Evolutionary conservation across 2,797 vertebrate genomes (phyloP), one percentile per base, ranked within the genome.

Genomic region (Erpetoichthys calabaricus): DNA sequence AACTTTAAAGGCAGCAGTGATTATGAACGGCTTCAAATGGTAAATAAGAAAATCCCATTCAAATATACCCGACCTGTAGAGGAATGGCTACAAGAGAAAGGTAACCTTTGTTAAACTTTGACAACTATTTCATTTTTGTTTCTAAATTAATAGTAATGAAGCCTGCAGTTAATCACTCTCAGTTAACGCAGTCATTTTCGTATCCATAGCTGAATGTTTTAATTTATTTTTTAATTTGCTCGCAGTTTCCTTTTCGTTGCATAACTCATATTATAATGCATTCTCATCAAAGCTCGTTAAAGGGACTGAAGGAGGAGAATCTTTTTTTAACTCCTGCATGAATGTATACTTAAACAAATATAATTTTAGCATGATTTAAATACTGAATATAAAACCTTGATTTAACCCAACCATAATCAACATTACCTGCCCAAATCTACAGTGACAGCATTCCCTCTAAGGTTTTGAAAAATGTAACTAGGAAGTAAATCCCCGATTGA

Each of bases 31-130:
- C 89, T 90, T 86, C 91, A 94, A 89, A 92, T 92, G 89, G 91
- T 92, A 88, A 99, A 89, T 89, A 95, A 92, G 93, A 99, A 98
- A 95, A 94, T 97, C 80, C 92, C 94, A 80, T 98, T 94, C 90
- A 97, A 97, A 92, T 93, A 93, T 83, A 73, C 87, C 85, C 86
- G 94, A 76, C 91, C 91, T 7, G 91, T 97, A 85, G 95, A 98
- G 67, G 95, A 98, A 70, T 97, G 95, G 91, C 91, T 98, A 61
- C 92, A 94, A 78, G 95, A 98, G 77, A 98, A 98, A 96, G 94
- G 95, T 98, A 97, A 94, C 71, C 80, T 72, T 80, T 71, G 64
- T 80, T 77, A 74, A 85, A 87, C 81, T 73, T 45, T 10, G 62
- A 62, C 61, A 7, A 45, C 47, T 64, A 42, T 85, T 78, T 70